Conservation (phyloP, 2,797 vertebrate genomes). For the Cottoperca gobio region DNA sequence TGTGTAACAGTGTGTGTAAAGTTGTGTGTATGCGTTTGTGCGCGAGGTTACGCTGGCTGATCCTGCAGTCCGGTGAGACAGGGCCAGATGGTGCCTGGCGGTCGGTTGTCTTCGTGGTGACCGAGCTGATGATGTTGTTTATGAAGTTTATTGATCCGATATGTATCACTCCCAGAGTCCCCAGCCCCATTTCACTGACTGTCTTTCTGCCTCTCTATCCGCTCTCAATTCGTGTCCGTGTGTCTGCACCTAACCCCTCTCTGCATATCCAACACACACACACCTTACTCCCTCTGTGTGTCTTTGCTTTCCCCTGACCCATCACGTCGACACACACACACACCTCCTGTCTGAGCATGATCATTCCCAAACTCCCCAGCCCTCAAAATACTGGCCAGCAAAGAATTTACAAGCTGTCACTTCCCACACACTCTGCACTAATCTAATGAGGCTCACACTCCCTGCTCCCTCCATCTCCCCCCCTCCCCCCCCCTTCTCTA, state of each 20-base stretch:
- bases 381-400: slow-evolving; percentile 55
- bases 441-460: slow-evolving; percentile 58
- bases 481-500: neutral
- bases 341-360: slow-evolving; percentile 29
- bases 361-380: slow-evolving; percentile 50
- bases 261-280: slow-evolving; percentile 45
- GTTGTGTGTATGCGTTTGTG: slow-evolving; percentile 34
- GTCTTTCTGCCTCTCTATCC: slow-evolving; percentile 51
- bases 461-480: slow-evolving; percentile 31
- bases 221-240: slow-evolving; percentile 54
- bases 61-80: slow-evolving; percentile 68
- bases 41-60: slow-evolving; percentile 70
- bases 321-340: neutral
- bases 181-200: slow-evolving; percentile 63
- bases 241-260: slow-evolving; percentile 37
- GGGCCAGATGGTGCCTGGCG: slow-evolving; percentile 79
- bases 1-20: slow-evolving; percentile 46
- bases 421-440: slow-evolving; percentile 56
- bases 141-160: slow-evolving; percentile 83
- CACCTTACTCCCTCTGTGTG: neutral
- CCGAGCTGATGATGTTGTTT: slow-evolving; percentile 80
- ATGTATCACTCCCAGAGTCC: slow-evolving; percentile 73
- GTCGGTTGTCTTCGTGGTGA: slow-evolving; percentile 76
- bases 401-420: slow-evolving; percentile 69
- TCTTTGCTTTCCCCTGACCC: neutral